Conservation (phyloP, 2,888 invertebrate genomes). For the Watsonalla binaria region DNA sequence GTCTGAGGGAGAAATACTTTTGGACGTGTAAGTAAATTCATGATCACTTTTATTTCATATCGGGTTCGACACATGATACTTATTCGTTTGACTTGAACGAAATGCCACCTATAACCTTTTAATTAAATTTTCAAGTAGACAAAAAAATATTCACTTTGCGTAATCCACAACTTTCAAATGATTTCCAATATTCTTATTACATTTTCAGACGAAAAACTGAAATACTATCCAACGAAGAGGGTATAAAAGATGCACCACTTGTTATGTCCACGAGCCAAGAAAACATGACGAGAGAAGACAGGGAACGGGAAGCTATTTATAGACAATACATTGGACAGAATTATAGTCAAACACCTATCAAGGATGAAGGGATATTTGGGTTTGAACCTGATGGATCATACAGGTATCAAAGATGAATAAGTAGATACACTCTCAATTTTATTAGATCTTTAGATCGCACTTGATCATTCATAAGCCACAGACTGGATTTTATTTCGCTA, state of each 20-base stretch:
- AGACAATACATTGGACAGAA: slow-evolving; percentile 63
- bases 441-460: slow-evolving; percentile 22
- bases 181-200: background rate
- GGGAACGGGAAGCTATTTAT: slow-evolving; percentile 66
- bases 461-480: slow-evolving; percentile 14
- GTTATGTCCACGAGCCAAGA: slow-evolving; percentile 81
- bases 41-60: slow-evolving; percentile 2
- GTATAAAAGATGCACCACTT: slow-evolving; percentile 68
- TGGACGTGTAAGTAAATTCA: slow-evolving; percentile 70
- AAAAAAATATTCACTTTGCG: no score
- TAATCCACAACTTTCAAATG: background rate
- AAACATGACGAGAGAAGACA: slow-evolving; percentile 75
- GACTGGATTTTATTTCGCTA: slow-evolving; percentile 12
- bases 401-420: slow-evolving; percentile 44
- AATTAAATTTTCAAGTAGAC: no score
- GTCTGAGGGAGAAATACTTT: slow-evolving; percentile 88
- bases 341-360: slow-evolving; percentile 78
- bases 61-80: background rate
- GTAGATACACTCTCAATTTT: slow-evolving; percentile 3
- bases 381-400: slow-evolving; percentile 74
- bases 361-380: slow-evolving; percentile 79
- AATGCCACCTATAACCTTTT: no score
- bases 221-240: slow-evolving; percentile 66
- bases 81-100: background rate
- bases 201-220: slow-evolving; percentile 66